Conservation (phyloP, 1,140 invertebrate species). For the Neodiprion virginianus region DNA sequence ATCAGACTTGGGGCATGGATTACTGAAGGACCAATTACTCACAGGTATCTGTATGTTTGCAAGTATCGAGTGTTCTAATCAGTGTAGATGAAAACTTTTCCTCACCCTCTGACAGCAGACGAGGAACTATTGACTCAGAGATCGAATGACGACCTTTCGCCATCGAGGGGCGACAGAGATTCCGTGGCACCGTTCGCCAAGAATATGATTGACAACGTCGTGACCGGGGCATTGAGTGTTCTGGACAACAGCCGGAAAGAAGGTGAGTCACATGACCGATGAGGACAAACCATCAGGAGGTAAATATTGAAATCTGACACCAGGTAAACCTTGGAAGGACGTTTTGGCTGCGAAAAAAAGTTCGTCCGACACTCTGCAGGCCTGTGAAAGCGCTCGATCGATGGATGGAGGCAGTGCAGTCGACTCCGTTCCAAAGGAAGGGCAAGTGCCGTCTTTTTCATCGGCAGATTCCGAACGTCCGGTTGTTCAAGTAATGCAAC, state of each 20-base stretch:
- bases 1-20: constrained; percentile 5
- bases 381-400: too few relatives aligned
- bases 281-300: background rate
- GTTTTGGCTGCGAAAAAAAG: background rate
- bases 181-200: background rate
- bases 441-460: background rate
- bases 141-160: background rate
- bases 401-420: too few relatives aligned
- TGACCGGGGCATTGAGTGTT: background rate
- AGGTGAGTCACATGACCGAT: background rate
- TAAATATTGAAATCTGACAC: background rate
- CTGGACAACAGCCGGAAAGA: background rate
- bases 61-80: background rate
- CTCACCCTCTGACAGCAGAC: background rate
- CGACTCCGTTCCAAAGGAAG: too few relatives aligned
- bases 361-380: background rate
- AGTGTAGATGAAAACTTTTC: background rate
- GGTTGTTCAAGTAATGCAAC: background rate
- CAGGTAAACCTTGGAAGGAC: background rate
- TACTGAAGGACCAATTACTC: background rate
- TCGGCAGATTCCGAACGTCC: background rate
- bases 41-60: background rate
- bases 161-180: background rate
- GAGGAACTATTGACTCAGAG: constrained; percentile 9
- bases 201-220: background rate